Conservation (phyloP, 2,888 invertebrate species). For the Argynnis bischoffii region DNA sequence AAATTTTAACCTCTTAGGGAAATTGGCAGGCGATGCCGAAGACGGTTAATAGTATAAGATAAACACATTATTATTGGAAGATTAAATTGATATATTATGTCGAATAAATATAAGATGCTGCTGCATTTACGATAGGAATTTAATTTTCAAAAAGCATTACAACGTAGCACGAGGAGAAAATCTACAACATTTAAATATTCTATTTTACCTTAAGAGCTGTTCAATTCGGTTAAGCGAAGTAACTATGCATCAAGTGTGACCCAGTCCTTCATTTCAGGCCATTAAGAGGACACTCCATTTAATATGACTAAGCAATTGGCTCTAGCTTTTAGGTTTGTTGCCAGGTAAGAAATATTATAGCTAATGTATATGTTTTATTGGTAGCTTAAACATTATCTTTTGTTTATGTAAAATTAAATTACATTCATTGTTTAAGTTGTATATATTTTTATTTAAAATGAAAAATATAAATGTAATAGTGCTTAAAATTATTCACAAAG, state of each 20-base stretch:
- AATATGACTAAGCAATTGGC: constrained; percentile 41
- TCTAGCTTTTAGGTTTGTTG: constrained; percentile 39
- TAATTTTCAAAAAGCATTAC: too few species aligned
- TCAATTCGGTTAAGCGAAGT: constrained; percentile 35
- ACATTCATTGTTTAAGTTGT: too few species aligned
- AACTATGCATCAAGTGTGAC: constrained; percentile 38
- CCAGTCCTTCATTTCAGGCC: constrained; percentile 39
- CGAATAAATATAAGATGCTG: too few species aligned
- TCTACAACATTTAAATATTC: constrained; percentile 16
- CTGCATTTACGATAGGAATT: too few species aligned
- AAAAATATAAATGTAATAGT: too few species aligned
- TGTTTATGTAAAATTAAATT: neutral
- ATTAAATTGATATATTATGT: too few species aligned
- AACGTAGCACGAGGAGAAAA: neutral
- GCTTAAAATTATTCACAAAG: too few species aligned
- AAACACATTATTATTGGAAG: too few species aligned
- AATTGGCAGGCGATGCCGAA: too few species aligned
- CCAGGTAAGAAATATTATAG: constrained; percentile 37
- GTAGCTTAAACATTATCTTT: constrained; percentile 1
- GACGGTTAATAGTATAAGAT: too few species aligned
- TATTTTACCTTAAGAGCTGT: constrained; percentile 34
- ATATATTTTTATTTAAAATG: too few species aligned
- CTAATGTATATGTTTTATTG: constrained; percentile 26
- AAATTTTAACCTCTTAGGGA: too few species aligned
- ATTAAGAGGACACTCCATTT: constrained; percentile 41